Evolutionary conservation across 2,113 vertebrate species (phyloP).

Genomic region (Lota lota): DNA sequence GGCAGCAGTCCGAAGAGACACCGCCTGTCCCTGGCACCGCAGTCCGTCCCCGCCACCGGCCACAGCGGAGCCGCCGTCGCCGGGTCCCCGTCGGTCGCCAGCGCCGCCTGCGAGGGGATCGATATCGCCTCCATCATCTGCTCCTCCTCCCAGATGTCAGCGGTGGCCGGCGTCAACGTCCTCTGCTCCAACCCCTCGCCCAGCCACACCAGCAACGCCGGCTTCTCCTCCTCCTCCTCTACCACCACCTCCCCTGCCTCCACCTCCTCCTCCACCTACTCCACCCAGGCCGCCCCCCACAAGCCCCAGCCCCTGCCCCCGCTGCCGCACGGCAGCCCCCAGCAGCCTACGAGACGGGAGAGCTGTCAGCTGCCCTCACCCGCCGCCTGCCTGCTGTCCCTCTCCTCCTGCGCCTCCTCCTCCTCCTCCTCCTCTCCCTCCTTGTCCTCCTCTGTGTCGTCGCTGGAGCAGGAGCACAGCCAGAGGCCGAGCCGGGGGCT

Average conservation of each 20-base stretch:
- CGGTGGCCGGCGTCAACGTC: constrained; percentile 85
- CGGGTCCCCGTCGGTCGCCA: constrained; percentile 54
- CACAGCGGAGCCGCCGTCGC: constrained; percentile 57
- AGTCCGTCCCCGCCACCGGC: constrained; percentile 53
- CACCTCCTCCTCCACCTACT: constrained; percentile 49
- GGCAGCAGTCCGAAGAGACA: constrained; percentile 80
- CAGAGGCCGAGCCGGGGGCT: constrained; percentile 39
- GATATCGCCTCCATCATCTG: constrained; percentile 83
- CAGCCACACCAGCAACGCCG: constrained; percentile 69
- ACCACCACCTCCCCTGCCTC: constrained; percentile 62
- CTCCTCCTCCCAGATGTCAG: constrained; percentile 86
- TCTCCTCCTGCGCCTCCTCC: constrained; percentile 59
- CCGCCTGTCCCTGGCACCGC: constrained; percentile 78
- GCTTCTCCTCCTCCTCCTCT: constrained; percentile 67
- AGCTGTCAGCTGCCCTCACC: constrained; percentile 79
- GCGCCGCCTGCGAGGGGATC: constrained; percentile 71
- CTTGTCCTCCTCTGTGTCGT: constrained; percentile 64
- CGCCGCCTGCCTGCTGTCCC: constrained; percentile 79
- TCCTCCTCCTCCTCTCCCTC: constrained; percentile 64
- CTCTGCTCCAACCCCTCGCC: constrained; percentile 75
- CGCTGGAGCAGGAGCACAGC: constrained; percentile 69
- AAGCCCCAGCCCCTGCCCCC: constrained; percentile 63
- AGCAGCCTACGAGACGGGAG: constrained; percentile 73
- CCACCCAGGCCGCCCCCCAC: constrained; percentile 66
- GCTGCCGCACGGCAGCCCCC: constrained; percentile 67